Conservation (phyloP, 1,140 invertebrate genomes). For the Drosophila pectinifera region DNA sequence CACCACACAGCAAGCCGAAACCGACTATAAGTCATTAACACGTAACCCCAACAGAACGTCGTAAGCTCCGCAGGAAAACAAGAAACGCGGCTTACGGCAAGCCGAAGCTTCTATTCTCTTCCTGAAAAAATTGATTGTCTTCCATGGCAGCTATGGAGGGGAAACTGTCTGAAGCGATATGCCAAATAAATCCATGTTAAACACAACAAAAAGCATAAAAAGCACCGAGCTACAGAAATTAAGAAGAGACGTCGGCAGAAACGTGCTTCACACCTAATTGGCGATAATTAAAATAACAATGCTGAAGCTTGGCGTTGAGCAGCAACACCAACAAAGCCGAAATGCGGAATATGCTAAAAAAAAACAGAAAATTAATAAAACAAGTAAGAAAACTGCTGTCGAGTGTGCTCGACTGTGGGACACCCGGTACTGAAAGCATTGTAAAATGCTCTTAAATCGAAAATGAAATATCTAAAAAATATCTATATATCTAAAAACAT, state of each 20-base stretch:
- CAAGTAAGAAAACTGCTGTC: not conserved
- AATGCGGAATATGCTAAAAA: constrained; percentile 42
- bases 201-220: not conserved
- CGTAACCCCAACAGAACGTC: constrained; percentile 8
- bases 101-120: not conserved
- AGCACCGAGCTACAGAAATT: constrained; percentile 32
- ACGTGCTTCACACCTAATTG: constrained; percentile 67
- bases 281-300: constrained; percentile 68
- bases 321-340: constrained; percentile 18
- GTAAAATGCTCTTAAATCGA: too few species aligned
- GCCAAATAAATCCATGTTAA: constrained; percentile 6
- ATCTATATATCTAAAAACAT: too few species aligned
- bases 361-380: constrained; percentile 17
- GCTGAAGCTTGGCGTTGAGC: constrained; percentile 24
- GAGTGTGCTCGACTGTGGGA: not conserved
- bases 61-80: constrained; percentile 4
- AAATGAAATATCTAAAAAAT: too few species aligned
- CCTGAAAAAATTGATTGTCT: not conserved
- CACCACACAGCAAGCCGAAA: constrained; percentile 15
- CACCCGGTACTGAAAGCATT: not conserved
- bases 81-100: too few species aligned
- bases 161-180: not conserved
- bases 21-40: constrained; percentile 24
- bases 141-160: not conserved
- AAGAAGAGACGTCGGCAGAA: constrained; percentile 49